Evolutionary conservation across 64 coral and sea anemone genomes (phyloP), one percentile per base, ranked within the genome.

Genomic region (Trachythela sp.): DNA sequence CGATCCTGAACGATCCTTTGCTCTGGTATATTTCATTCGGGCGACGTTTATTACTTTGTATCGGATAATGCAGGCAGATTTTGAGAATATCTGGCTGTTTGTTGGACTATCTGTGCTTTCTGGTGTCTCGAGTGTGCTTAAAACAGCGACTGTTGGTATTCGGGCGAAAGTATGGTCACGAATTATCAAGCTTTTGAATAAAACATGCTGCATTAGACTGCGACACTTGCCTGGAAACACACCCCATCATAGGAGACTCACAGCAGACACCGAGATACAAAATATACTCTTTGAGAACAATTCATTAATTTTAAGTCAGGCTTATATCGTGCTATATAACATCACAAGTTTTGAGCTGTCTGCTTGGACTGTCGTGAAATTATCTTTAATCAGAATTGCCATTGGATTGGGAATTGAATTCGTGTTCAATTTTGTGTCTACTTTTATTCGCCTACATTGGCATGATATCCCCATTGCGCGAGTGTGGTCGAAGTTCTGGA

Each of bases 51-150:
- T 52, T 86, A 31, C 43, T 36, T n/a, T 86, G 29, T 85, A 43
- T 22, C 84, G 84, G 4, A n/a, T 24, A 22, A 52, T 86, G 48
- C 84, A 86, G 34, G 84, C 84, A 86, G 84, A 86, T 49, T 86
- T 86, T 86, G 26, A 86, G 20, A 86, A 86, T 86, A 86, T 86
- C 20, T 49, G 84, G 84, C 26, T 50, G 11, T 86, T 30, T 86
- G 26, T 86, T 50, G 42, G 42, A 17, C 43, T 86, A 40, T 48
- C 84, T 33, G 2, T 86, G 2, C 43, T 86, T 0, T 40, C 39
- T 86, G 84, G 48, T 86, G 26, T 52, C 84, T 86, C 18, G 15
- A 52, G 34, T 22, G 45, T 86, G 8, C 43, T 86, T 52, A 49
- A 36, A 24, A 52, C 39, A 50, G 84, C 84, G 39, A 86, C 84